Evolutionary conservation across 2,113 vertebrate genomes (phyloP).

Genomic region (Promerops cafer): DNA sequence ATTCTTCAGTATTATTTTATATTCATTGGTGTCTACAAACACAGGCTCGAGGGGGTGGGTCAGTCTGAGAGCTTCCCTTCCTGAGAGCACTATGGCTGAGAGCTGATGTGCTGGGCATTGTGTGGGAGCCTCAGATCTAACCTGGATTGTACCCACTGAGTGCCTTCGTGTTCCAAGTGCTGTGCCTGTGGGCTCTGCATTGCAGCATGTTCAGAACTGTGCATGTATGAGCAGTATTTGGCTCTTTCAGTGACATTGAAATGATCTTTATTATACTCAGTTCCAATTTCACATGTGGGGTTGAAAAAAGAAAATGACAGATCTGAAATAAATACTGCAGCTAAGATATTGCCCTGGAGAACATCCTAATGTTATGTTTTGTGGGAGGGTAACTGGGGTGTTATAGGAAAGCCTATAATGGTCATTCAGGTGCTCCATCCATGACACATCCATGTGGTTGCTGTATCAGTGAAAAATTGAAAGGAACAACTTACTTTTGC

Average conservation of each 20-base stretch:
- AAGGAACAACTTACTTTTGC: neutral
- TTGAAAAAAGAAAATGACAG: neutral
- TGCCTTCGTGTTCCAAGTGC: neutral
- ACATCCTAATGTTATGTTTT: neutral
- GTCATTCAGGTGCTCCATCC: neutral
- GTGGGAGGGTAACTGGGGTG: neutral
- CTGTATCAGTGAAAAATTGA: neutral
- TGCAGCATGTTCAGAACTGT: neutral
- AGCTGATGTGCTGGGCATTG: neutral
- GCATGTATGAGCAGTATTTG: neutral
- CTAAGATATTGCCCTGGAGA: neutral
- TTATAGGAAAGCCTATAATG: neutral
- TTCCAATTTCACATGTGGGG: neutral
- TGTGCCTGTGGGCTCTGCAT: neutral
- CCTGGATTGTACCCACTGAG: neutral
- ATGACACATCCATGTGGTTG: neutral
- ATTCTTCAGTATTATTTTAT: neutral
- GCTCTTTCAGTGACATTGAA: neutral
- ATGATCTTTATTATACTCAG: neutral
- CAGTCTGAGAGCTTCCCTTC: neutral
- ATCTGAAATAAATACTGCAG: neutral
- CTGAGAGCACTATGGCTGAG: neutral
- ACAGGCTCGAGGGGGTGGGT: neutral
- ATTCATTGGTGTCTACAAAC: neutral
- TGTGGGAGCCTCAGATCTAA: neutral